Base-by-base conservation (phyloP, 2,113 vertebrate species). In the Pholis gunnellus region DNA sequence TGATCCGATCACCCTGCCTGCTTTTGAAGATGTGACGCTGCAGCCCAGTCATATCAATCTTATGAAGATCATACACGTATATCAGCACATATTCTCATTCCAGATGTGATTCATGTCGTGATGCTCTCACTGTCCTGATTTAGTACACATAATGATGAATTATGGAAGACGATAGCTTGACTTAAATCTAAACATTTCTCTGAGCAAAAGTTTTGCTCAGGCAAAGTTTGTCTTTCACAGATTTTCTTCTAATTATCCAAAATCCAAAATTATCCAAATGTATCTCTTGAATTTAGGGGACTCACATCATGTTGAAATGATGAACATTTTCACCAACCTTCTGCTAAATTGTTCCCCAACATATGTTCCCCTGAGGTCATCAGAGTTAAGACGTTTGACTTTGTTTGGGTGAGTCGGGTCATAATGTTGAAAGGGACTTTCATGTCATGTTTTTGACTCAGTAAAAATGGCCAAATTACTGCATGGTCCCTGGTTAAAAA, bases 1-100 rank as follows among this genome's bases (percentile, higher is more conserved):
- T 97, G 96, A 97, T 96, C 96, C 93, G 91, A 94, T 93, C 92
- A 93, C 75, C 72, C 64, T 46, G 72, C 34, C 88, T 88, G 95
- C 96, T 96, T 98, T 98, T 99, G 97, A 99, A 98, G 97, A 96
- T 95, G 94, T 95, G 92, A 89, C 89, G 95, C 95, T 93, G 95
- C 87, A 63, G 64, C 72, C 75, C 60, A 46, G 63, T 83, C 36
- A 36, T 36, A 81, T 87, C 81, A 67, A 79, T 90, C 75, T 82
- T 20, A 38, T 69, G 34, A 81, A n/a, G 78, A 85, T 80, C 73
- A 75, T 14, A 69, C 60, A 65, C 69, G 22, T 59, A 40, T 40
- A 78, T 54, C 48, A 63, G 67, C 63, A 52, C 50, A 78, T 74
- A 63, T 27, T 44, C 17, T 27, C 52, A 48, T 60, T 65, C 61